Conservation (phyloP, 2,888 invertebrate genomes). For the Gastracanthus pulcherrimus region DNA sequence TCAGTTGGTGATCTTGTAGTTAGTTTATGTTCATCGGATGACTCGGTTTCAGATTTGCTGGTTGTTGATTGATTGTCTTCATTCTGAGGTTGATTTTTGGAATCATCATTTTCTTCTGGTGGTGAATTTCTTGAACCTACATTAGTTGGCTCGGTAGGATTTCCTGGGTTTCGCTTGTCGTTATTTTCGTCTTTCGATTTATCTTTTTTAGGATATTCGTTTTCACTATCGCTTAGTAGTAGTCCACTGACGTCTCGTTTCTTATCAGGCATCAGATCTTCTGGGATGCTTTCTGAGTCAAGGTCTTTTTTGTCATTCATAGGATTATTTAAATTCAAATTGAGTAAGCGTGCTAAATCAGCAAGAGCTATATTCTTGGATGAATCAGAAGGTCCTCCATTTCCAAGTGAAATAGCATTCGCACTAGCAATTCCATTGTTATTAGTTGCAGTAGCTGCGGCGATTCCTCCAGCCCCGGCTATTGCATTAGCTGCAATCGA, state of each 20-base stretch:
- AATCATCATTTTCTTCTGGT: neutral
- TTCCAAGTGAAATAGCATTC: slow-evolving; percentile 40
- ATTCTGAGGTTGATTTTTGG: neutral
- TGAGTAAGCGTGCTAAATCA: slow-evolving; percentile 8
- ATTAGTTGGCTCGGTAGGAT: neutral
- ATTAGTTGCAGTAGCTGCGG: slow-evolving; percentile 41
- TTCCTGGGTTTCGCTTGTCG: neutral
- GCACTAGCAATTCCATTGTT: slow-evolving; percentile 42
- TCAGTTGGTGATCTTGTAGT: neutral
- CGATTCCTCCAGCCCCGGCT: slow-evolving; percentile 38
- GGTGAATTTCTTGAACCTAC: neutral
- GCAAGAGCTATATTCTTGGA: neutral
- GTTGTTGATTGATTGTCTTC: neutral
- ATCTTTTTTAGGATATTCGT: slow-evolving; percentile 19
- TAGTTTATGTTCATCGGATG: neutral
- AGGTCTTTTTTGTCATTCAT: neutral
- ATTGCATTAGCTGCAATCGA: slow-evolving; percentile 31
- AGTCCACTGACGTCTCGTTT: slow-evolving; percentile 25
- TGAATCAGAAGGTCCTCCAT: neutral
- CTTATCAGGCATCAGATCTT: slow-evolving; percentile 41
- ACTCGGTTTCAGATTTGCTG: neutral
- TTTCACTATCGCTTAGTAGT: neutral
- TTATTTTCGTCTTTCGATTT: neutral
- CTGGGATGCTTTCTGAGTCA: slow-evolving; percentile 18
- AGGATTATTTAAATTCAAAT: slow-evolving; percentile 19